A percentile compares a stretch with the other conserved stretches of the same genome.
Conservation (phyloP, 2,113 vertebrate genomes). For the Cyphomyrus plagiostoma region DNA sequence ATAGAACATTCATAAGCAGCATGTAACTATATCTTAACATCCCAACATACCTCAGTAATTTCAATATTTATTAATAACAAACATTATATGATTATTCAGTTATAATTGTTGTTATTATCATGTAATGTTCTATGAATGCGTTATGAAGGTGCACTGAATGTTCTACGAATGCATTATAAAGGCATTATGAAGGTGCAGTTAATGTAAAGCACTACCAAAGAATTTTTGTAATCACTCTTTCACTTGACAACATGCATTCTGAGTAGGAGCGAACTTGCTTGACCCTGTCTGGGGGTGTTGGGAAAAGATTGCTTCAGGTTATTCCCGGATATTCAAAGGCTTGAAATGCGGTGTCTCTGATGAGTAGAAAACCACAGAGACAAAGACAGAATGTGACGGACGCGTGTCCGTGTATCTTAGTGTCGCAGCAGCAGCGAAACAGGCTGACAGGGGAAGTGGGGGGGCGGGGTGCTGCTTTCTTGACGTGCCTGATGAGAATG, state of each 20-base stretch:
- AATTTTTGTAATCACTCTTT: not conserved
- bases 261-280: not conserved
- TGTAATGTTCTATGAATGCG: not conserved
- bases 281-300: not conserved
- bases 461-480: not conserved
- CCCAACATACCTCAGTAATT: not conserved
- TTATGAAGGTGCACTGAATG: not conserved
- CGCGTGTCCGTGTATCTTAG: not conserved
- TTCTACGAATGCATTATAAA: not conserved
- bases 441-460: not conserved
- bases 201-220: not conserved
- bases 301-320: not conserved
- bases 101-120: too few species aligned
- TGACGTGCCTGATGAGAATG: not conserved
- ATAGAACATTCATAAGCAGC: not conserved
- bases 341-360: not conserved
- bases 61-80: not conserved
- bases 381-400: not conserved
- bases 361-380: not conserved
- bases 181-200: not conserved
- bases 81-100: not conserved
- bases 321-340: not conserved
- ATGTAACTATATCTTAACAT: not conserved
- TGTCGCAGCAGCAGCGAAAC: too few species aligned
- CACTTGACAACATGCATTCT: not conserved